Percentiles rank a stretch among this genome's conserved stretches.
Conservation (phyloP, 2,888 invertebrate species). For the Lymantria monacha region DNA sequence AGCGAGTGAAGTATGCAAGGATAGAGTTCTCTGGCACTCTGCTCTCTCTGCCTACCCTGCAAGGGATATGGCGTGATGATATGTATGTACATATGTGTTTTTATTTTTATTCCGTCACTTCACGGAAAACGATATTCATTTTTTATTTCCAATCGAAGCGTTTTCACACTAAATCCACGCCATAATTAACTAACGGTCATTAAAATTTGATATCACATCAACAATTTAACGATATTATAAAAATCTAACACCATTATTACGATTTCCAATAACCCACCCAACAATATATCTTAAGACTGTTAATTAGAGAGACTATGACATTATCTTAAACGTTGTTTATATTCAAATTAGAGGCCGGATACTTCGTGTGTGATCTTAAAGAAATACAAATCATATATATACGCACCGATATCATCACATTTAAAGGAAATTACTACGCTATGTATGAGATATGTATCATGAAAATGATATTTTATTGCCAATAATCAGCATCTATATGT, state of each 20-base stretch:
- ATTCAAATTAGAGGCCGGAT: conserved; percentile 55
- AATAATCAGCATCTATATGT: conserved; percentile 40
- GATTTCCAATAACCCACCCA: conserved; percentile 31
- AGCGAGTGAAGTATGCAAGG: no score
- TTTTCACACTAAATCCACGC: no score
- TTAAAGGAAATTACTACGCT: conserved; percentile 48
- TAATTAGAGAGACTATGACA: conserved; percentile 30
- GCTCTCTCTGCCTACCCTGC: no score
- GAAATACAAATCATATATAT: conserved; percentile 47
- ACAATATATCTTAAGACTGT: conserved; percentile 22
- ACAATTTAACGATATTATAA: background rate
- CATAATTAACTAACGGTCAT: background rate
- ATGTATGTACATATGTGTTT: no score
- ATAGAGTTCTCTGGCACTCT: no score
- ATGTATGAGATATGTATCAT: conserved; percentile 55
- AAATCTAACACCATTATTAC: conserved; percentile 16
- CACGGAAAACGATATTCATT: no score
- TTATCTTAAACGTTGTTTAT: conserved; percentile 29
- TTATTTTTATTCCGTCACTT: no score
- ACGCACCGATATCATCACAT: conserved; percentile 60
- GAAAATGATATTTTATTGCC: conserved; percentile 60
- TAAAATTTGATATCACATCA: background rate
- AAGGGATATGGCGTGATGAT: no score
- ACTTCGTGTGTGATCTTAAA: conserved; percentile 65
- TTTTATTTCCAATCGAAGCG: no score